These are phyloP conservation scores for Xerus inauris DNA, from an alignment of 2,113 vertebrate species.

Conservation along the genomic window DNA sequence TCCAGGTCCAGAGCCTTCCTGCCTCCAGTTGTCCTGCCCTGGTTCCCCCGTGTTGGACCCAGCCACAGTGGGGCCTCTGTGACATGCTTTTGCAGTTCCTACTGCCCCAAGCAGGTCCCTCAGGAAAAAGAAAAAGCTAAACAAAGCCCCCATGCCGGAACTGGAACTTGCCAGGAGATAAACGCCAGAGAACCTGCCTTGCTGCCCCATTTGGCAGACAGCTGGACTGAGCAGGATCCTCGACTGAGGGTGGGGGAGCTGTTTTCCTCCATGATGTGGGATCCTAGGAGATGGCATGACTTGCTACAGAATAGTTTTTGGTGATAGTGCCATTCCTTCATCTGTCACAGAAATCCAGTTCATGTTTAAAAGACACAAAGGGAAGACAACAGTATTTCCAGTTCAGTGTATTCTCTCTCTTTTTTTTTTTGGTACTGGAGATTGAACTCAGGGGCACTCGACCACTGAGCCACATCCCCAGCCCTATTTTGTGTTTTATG, in stretches of 20 bases:
- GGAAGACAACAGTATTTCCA: neutral
- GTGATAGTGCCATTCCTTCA: neutral
- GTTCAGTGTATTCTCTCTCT: neutral
- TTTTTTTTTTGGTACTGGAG: no score
- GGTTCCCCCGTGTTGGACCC: no score
- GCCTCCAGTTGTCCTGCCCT: neutral
- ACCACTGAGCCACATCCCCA: no score
- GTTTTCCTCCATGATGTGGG: neutral
- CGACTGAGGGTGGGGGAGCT: no score
- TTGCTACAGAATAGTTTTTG: neutral
- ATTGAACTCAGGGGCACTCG: no score
- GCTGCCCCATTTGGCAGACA: neutral
- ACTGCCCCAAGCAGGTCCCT: neutral
- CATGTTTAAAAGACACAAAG: neutral
- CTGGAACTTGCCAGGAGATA: neutral
- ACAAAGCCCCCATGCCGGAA: neutral
- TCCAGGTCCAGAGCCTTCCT: neutral
- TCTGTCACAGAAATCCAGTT: neutral
- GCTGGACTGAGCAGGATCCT: neutral
- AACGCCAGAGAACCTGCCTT: neutral
- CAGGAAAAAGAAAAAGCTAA: neutral
- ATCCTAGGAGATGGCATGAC: neutral
- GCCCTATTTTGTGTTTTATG: no score
- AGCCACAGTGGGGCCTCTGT: no score
- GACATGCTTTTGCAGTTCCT: neutral